Conservation (phyloP, 2,113 vertebrate genomes). For the Recurvirostra avosetta region DNA sequence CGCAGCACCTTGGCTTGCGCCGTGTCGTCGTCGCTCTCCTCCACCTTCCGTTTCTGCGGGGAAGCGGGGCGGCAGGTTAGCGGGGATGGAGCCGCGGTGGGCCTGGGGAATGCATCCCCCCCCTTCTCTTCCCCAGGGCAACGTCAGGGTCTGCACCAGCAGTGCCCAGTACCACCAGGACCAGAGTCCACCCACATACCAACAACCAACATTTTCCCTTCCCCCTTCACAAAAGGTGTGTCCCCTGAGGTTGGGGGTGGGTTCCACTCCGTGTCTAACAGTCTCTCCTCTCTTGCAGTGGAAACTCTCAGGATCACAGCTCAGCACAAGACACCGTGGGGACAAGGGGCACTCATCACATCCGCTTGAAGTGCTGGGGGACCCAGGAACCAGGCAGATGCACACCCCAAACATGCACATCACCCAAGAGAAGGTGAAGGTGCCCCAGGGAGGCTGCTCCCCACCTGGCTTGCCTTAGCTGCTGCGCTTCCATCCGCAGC, state of each 20-base stretch:
- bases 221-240: background rate
- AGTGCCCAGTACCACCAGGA: background rate
- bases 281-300: background rate
- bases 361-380: background rate
- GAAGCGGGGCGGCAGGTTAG: background rate
- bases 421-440: background rate
- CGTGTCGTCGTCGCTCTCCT: conserved; percentile 74
- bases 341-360: background rate
- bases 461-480: background rate
- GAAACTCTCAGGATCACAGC: background rate
- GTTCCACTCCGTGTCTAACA: background rate
- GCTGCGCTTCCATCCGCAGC: background rate
- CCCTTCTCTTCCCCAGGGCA: background rate
- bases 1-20: conserved; percentile 80
- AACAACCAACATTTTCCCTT: background rate
- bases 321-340: background rate
- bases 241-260: background rate
- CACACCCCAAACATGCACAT: background rate
- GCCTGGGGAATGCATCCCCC: fast-evolving
- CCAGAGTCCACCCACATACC: too few species aligned
- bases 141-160: background rate
- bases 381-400: background rate
- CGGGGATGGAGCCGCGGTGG: fast-evolving
- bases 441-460: background rate
- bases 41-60: conserved; percentile 77